Evolutionary conservation across 2,888 invertebrate species (phyloP).

Genomic region (Apamea anceps): DNA sequence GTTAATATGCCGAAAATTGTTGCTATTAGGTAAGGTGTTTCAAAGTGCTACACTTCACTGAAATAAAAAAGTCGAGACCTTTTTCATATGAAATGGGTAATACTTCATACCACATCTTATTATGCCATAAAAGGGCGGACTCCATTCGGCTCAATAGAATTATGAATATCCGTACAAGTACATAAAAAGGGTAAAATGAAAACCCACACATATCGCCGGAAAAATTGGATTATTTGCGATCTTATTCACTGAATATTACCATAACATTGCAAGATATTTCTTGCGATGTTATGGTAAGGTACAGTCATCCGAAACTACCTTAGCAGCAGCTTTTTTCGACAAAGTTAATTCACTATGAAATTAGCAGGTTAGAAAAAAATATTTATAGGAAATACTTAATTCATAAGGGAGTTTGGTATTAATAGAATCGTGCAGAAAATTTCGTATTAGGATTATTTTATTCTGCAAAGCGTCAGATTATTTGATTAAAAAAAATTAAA

Average conservation of each 20-base stretch:
- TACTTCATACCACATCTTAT: not conserved
- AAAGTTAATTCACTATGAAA: not conserved
- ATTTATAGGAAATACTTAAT: not conserved
- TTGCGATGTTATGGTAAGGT: too few relatives aligned
- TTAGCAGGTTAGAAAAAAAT: not conserved
- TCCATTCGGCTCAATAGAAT: conserved; percentile 4
- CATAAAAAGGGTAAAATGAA: conserved; percentile 21
- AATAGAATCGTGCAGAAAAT: not conserved
- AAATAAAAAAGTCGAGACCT: not conserved
- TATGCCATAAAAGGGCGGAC: conserved; percentile 9
- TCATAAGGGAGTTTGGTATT: too few relatives aligned
- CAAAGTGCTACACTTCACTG: not conserved
- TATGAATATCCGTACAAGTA: not conserved
- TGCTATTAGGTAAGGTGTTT: not conserved
- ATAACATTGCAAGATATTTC: not conserved
- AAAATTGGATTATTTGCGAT: conserved; percentile 16
- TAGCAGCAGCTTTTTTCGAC: not conserved
- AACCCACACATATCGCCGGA: not conserved
- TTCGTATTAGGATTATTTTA: not conserved
- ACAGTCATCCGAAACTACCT: not conserved
- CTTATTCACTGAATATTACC: not conserved
- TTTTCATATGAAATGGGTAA: conserved; percentile 15
- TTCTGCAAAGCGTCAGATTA: too few relatives aligned
- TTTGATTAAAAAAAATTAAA: not conserved
- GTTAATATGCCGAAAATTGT: not conserved